A percentile compares a stretch with the other conserved stretches of the same genome.
phyloP scores from a whole-genome alignment of 2,888 invertebrate genomes.

The Marronus borbonicus region DNA sequence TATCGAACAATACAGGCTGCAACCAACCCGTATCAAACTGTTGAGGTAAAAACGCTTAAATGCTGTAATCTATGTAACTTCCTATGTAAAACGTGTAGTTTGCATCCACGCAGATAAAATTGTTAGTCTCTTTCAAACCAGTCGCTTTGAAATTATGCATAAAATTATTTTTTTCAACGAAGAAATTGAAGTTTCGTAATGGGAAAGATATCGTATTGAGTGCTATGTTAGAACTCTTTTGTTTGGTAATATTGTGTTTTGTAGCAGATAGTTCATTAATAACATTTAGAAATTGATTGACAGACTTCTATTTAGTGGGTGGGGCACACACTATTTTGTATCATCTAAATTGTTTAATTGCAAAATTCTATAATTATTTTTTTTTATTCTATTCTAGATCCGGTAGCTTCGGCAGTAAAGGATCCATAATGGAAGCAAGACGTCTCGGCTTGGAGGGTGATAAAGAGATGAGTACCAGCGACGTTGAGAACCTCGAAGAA shows the following conservation, averaged over 20 bases:
- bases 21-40: not conserved
- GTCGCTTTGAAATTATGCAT: not conserved
- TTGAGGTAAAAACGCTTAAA: conserved; percentile 6
- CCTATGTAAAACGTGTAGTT: not conserved
- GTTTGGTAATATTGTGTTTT: no score
- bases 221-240: no score
- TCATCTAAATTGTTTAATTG: no score
- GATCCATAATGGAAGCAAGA: conserved; percentile 37
- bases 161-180: no score
- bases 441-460: conserved; percentile 67
- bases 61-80: conserved; percentile 10
- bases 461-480: conserved; percentile 70
- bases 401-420: conserved; percentile 64
- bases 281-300: no score
- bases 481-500: conserved; percentile 75
- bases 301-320: no score
- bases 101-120: not conserved
- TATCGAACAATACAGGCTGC: conserved; percentile 15
- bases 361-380: not conserved
- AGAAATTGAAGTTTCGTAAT: no score
- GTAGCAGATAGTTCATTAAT: no score
- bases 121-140: not conserved
- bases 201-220: no score
- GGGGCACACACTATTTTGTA: no score
- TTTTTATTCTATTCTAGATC: conserved; percentile 50